phyloP scores from a whole-genome alignment of 2,113 vertebrate species.

The Rhipidura dahli region DNA sequence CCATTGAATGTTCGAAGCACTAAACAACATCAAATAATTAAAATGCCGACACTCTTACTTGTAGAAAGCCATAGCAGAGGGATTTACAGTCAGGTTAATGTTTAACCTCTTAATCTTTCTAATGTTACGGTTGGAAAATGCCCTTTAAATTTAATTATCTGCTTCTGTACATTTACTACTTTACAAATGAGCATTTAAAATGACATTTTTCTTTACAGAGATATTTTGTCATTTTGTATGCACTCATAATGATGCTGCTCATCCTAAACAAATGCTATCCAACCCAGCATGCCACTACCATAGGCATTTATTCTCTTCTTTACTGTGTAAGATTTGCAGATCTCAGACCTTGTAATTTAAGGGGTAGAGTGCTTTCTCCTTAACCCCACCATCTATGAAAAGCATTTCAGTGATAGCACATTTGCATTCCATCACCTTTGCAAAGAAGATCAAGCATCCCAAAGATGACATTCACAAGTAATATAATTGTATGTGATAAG shows the following conservation, averaged over 20 bases:
- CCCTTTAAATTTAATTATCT: conserved; percentile 23
- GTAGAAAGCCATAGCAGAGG: background rate
- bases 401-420: background rate
- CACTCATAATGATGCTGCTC: background rate
- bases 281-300: background rate
- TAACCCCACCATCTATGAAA: background rate
- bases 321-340: background rate
- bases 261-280: background rate
- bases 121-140: background rate
- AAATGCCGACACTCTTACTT: background rate
- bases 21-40: background rate
- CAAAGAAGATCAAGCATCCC: background rate
- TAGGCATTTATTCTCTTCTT: background rate
- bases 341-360: background rate
- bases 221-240: background rate
- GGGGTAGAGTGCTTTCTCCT: background rate
- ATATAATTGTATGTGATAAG: background rate
- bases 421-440: background rate
- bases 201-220: background rate
- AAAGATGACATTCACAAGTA: background rate
- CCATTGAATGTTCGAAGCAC: background rate
- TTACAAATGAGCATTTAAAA: background rate
- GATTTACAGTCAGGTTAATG: background rate
- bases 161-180: background rate
- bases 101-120: conserved; percentile 16